Evolutionary conservation across 1,140 invertebrate genomes (phyloP).

Genomic region (Metaphire vulgaris): DNA sequence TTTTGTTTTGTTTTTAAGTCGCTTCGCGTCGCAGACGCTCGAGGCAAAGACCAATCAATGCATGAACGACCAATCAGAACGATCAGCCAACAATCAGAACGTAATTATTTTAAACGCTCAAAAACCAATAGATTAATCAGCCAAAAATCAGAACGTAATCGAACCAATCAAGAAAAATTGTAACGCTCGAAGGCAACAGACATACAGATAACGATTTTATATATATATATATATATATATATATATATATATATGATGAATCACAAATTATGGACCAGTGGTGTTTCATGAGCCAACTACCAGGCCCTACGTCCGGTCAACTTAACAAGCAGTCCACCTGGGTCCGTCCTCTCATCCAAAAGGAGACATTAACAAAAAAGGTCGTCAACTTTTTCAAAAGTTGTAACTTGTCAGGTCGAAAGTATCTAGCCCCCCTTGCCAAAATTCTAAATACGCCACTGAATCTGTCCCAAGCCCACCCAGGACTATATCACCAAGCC

Average conservation of each 20-base stretch:
- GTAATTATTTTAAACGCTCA: neutral
- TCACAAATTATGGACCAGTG: neutral
- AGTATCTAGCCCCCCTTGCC: no score
- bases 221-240: no score
- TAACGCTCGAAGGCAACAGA: neutral
- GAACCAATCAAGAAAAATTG: neutral
- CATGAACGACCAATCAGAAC: neutral
- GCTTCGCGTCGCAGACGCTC: no score
- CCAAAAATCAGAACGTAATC: neutral
- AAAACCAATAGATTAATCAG: neutral
- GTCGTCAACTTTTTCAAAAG: no score
- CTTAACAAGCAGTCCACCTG: neutral
- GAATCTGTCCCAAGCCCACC: no score
- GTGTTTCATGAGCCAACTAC: neutral
- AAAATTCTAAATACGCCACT: no score
- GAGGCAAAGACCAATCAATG: neutral
- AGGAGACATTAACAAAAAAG: no score
- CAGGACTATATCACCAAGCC: no score
- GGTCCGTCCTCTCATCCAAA: neutral
- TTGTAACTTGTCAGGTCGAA: no score
- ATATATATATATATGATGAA: no score
- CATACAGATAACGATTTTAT: neutral
- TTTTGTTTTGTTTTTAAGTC: no score
- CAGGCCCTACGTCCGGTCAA: no score
- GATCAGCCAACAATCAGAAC: neutral